Percentiles rank a stretch among this genome's conserved stretches.
Conservation (phyloP, 2,113 vertebrate genomes). For the Pandion haliaetus region DNA sequence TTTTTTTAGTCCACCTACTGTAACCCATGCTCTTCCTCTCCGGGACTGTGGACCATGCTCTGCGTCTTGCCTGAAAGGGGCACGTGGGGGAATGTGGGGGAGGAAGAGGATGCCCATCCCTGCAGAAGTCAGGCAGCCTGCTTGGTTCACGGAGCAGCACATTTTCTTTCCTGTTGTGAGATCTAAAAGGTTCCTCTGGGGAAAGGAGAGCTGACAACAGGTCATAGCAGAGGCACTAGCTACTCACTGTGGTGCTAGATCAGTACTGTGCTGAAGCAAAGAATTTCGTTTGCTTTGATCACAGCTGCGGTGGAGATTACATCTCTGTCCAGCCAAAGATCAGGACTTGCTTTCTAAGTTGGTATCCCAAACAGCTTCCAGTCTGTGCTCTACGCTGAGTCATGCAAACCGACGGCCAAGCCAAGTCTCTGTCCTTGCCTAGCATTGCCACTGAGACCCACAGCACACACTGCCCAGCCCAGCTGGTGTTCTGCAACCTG, state of each 20-base stretch:
- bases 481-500: neutral
- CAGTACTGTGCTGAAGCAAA: neutral
- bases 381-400: neutral
- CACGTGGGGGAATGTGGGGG: neutral
- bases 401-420: neutral
- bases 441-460: neutral
- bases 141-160: neutral
- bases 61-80: neutral
- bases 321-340: neutral
- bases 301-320: neutral
- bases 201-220: neutral
- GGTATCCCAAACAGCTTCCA: neutral
- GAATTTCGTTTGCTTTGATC: neutral
- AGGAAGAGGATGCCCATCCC: neutral
- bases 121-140: neutral
- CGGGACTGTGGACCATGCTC: neutral
- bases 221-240: neutral
- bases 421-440: neutral
- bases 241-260: neutral
- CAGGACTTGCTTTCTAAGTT: neutral
- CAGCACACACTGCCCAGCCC: neutral
- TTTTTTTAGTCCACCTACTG: neutral
- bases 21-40: neutral
- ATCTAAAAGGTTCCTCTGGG: neutral
- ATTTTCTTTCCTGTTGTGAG: neutral